Evolutionary conservation across 2,888 invertebrate species (phyloP).

Genomic region (Eristalis pertinax): DNA sequence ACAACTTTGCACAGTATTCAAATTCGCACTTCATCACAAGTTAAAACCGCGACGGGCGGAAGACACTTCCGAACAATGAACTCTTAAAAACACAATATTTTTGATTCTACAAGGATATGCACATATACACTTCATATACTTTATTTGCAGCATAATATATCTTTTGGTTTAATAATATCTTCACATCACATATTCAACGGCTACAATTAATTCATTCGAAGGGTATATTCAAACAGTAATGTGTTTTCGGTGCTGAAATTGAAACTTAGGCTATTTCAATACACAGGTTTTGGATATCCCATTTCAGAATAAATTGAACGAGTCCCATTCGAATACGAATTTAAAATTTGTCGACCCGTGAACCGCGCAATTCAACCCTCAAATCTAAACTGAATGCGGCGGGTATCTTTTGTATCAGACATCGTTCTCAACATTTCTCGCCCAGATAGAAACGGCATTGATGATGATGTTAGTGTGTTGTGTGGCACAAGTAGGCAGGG

Average conservation of each 20-base stretch:
- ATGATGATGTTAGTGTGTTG: conserved; percentile 55
- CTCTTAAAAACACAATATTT: background rate
- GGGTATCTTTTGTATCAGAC: conserved; percentile 68
- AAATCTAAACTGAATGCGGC: conserved; percentile 64
- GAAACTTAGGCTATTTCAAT: background rate
- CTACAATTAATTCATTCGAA: background rate
- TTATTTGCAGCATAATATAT: conserved; percentile 10
- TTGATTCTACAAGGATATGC: background rate
- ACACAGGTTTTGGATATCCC: conserved; percentile 11
- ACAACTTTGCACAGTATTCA: conserved; percentile 25
- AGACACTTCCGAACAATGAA: background rate
- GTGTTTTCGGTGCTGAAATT: background rate
- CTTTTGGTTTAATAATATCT: background rate
- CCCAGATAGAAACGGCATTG: conserved; percentile 67
- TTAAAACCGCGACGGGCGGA: conserved; percentile 45
- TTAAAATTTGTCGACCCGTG: conserved; percentile 23
- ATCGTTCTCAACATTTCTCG: conserved; percentile 70
- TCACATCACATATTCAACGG: background rate
- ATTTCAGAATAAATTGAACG: conserved; percentile 26
- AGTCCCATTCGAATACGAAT: conserved; percentile 37
- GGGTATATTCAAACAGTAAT: background rate
- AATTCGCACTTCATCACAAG: conserved; percentile 7
- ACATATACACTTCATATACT: conserved; percentile 7
- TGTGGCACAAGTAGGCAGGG: conserved; percentile 42
- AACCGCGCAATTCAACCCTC: conserved; percentile 69